These are phyloP conservation scores for Hystrix brachyura DNA, from an alignment of 2,113 vertebrate genomes.

Conservation along the genomic window DNA sequence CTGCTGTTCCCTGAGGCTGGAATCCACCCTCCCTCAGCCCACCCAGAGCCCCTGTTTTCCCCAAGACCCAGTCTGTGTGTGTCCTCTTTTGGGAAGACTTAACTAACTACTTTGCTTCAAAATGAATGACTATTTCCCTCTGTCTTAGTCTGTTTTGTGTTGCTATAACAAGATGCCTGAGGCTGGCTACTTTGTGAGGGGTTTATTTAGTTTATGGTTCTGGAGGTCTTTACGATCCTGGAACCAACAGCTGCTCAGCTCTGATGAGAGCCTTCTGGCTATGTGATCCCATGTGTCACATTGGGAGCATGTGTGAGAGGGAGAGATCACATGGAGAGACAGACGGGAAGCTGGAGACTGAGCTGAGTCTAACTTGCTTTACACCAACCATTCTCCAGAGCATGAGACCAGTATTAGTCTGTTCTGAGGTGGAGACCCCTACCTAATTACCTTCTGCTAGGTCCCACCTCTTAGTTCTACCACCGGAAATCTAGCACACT, in stretches of 20 bases:
- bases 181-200: not conserved
- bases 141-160: not conserved
- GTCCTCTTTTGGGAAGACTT: not conserved
- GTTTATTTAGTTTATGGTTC: not conserved
- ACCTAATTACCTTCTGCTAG: no score
- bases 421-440: no score
- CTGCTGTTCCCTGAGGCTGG: not conserved
- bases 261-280: not conserved
- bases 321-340: not conserved
- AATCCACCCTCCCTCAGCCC: not conserved
- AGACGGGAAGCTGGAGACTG: not conserved
- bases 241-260: no score
- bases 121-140: not conserved
- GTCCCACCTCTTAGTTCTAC: not conserved
- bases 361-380: not conserved
- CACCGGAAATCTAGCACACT: not conserved
- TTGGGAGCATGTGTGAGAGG: not conserved
- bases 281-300: not conserved
- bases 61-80: not conserved
- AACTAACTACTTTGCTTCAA: not conserved
- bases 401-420: not conserved
- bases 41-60: not conserved
- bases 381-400: not conserved
- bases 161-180: not conserved
- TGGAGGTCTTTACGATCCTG: not conserved